phyloP scores from a whole-genome alignment of 2,888 invertebrate genomes.

The Germaria angustata region DNA sequence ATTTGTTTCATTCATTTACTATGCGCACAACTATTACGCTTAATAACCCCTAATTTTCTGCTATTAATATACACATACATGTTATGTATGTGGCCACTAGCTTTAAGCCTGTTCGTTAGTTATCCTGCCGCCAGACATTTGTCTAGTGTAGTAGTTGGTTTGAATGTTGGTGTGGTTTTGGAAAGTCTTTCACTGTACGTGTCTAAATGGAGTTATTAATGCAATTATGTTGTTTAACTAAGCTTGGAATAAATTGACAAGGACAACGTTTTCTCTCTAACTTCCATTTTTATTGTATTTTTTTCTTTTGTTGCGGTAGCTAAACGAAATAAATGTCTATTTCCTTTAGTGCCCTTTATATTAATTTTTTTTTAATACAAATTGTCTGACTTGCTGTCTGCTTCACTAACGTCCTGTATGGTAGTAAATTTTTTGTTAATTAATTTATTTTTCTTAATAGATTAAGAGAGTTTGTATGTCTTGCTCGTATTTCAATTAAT shows the following conservation, averaged over 20 bases:
- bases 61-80: conserved; percentile 10
- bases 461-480: conserved; percentile 39
- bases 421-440: conserved; percentile 47
- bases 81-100: background rate
- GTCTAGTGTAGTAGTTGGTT: background rate
- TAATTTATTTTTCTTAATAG: conserved; percentile 54
- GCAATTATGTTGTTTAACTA: conserved; percentile 48
- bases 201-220: conserved; percentile 49
- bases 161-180: background rate
- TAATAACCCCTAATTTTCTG: conserved; percentile 61
- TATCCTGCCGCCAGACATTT: conserved; percentile 14
- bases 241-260: conserved; percentile 35
- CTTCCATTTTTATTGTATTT: background rate
- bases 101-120: background rate
- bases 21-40: conserved; percentile 12
- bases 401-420: background rate
- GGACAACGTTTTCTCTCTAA: conserved; percentile 12
- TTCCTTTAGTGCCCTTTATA: conserved; percentile 23
- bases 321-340: conserved; percentile 28
- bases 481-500: conserved; percentile 6
- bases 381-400: conserved; percentile 17
- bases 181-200: background rate
- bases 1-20: background rate
- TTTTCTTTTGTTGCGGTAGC: conserved; percentile 7
- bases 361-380: background rate